Base-by-base conservation (phyloP, 2,113 vertebrate species). In the Callopanchax toddi region DNA sequence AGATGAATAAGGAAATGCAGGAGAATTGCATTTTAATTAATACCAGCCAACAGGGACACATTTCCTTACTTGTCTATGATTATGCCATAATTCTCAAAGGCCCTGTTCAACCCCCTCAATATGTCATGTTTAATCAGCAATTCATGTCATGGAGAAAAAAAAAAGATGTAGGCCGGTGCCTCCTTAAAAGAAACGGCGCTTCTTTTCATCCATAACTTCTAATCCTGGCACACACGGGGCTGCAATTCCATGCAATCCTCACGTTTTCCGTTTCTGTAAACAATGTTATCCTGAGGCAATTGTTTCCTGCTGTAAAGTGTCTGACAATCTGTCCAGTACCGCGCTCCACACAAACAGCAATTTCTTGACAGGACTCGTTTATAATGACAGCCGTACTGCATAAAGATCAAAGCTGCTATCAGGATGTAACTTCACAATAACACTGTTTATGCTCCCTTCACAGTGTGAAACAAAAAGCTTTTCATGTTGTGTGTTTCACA, bases 91-190 rank as follows among this genome's bases (percentile, higher is more conserved):
- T 83, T 85, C 80, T 74, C 65, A 45, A 59, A 74, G 71, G 56
- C 67, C 61, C 57, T 60, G 70, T 68, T 76, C 64, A 75, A 22
- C 70, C 73, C 72, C 62, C 59, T 78, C 71, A 71, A 23, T 70
- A 55, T 70, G 81, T 88, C 79, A 78, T 81, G 69, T 87, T 83
- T 78, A 83, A 82, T 86, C 88, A 86, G 74, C 67, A 80, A 52
- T 80, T 81, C 76, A 62, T 67, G 73, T 43, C 58, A 50, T 51
- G 52, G 67, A 75, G 63, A 73, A 67, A 79, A 70, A 75, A 67
- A 75, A 67, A 79, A 70, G 65, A 76, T 65, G 78, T 74, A 61
- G 77, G 73, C 55, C 32, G 53, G 34, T 78, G 82, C 74, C 78
- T 81, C 79, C 77, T 67, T 67, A 68, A 86, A 68, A 89, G 71